Percentiles rank a stretch among this genome's conserved stretches.
Evolutionary conservation across 2,797 vertebrate genomes (phyloP).

Genomic region (Percopsis omiscomaycus): DNA sequence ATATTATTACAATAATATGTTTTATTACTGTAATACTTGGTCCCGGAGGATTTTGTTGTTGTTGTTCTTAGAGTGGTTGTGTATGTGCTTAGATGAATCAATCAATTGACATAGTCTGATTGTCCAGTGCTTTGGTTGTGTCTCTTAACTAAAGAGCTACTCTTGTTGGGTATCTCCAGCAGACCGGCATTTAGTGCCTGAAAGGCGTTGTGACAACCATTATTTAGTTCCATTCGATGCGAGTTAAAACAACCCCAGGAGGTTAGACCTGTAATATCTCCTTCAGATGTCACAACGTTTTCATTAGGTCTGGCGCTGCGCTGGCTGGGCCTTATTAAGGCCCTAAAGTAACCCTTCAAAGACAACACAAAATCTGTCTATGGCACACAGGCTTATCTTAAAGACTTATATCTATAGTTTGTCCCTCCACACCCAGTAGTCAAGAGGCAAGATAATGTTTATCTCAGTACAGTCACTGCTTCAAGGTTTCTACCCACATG

Average conservation of each 20-base stretch:
- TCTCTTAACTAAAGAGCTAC: slow-evolving; percentile 26
- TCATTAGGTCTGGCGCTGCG: slow-evolving; percentile 62
- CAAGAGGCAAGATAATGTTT: not conserved
- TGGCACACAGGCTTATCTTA: not conserved
- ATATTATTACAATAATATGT: no score
- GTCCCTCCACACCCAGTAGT: not conserved
- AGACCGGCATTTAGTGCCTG: slow-evolving; percentile 63
- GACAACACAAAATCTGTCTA: slow-evolving; percentile 40
- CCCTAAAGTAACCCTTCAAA: slow-evolving; percentile 54
- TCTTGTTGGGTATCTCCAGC: slow-evolving; percentile 28
- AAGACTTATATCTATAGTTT: no score
- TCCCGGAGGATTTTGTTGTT: no score
- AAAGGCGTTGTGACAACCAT: slow-evolving; percentile 66
- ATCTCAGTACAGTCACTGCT: no score
- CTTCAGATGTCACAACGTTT: slow-evolving; percentile 68
- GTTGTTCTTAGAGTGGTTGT: no score
- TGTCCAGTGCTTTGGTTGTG: slow-evolving; percentile 10
- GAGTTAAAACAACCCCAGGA: slow-evolving; percentile 56
- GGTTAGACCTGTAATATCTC: slow-evolving; percentile 61
- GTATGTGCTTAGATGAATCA: no score
- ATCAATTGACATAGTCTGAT: not conserved
- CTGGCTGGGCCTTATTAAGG: slow-evolving; percentile 52
- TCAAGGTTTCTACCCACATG: no score
- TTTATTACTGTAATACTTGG: not conserved
- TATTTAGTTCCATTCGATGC: slow-evolving; percentile 65